Evolutionary conservation across 2,888 invertebrate genomes (phyloP).

Genomic region (Scrobipalpa atriplicella): DNA sequence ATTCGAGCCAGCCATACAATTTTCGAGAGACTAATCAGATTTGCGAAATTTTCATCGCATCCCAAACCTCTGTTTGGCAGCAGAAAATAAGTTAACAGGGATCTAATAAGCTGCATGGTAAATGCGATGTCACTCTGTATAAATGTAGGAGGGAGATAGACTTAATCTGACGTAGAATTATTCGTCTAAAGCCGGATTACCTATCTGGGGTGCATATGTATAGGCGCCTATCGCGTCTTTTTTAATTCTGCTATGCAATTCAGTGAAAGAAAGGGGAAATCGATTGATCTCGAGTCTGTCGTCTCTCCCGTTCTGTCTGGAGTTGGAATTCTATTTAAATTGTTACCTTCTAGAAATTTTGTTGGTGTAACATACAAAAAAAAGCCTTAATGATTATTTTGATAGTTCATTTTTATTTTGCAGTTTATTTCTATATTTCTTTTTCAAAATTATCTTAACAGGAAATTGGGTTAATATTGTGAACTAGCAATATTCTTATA

Average conservation of each 20-base stretch:
- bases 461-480: too few relatives aligned
- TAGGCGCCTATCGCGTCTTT: constrained; percentile 51
- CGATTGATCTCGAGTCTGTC: constrained; percentile 37
- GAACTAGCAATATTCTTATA: too few relatives aligned
- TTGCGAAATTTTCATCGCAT: not conserved
- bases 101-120: too few relatives aligned
- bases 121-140: not conserved
- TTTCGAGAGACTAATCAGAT: not conserved
- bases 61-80: not conserved
- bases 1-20: not conserved
- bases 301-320: constrained; percentile 17
- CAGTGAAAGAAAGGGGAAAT: constrained; percentile 40
- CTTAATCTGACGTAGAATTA: constrained; percentile 6
- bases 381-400: too few relatives aligned
- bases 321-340: constrained; percentile 8
- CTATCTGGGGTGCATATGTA: constrained; percentile 37
- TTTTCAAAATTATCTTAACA: too few relatives aligned
- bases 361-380: too few relatives aligned
- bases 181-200: constrained; percentile 25
- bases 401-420: too few relatives aligned
- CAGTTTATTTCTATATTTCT: too few relatives aligned
- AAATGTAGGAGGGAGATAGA: not conserved
- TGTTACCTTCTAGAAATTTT: too few relatives aligned
- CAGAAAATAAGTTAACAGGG: too few relatives aligned
- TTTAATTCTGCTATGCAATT: constrained; percentile 50